Percentiles rank a stretch among this genome's conserved stretches.
These are phyloP conservation scores for Torymus texanus DNA, from an alignment of 2,888 invertebrate species.

Conservation along the genomic window DNA sequence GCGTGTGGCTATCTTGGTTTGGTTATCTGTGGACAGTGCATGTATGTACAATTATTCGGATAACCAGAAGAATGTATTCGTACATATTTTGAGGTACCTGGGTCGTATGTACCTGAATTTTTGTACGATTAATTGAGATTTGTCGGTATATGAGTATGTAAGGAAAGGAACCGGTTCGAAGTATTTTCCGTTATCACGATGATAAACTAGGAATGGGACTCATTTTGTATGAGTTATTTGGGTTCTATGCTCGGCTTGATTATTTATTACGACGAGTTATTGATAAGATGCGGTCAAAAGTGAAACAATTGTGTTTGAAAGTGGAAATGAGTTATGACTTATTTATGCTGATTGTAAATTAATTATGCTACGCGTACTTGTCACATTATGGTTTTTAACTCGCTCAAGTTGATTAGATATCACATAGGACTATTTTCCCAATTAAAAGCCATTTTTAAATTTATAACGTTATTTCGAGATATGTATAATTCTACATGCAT, in stretches of 20 bases:
- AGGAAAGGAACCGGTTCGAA: conserved; percentile 28
- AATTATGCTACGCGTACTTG: too few relatives aligned
- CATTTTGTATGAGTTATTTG: conserved; percentile 29
- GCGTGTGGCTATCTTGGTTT: background rate
- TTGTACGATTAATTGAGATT: conserved; percentile 42
- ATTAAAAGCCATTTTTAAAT: too few relatives aligned
- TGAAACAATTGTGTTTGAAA: conserved; percentile 31
- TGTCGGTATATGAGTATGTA: conserved; percentile 3
- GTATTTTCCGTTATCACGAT: conserved; percentile 32
- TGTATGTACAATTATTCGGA: conserved; percentile 23
- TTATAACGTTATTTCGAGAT: too few relatives aligned
- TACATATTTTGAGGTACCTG: conserved; percentile 21
- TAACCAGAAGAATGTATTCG: conserved; percentile 24
- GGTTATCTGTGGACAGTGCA: background rate
- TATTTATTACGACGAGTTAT: conserved; percentile 39
- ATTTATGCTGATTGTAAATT: conserved; percentile 11
- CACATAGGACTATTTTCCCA: too few relatives aligned
- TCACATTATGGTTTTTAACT: too few relatives aligned
- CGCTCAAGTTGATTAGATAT: too few relatives aligned
- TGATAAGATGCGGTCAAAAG: conserved; percentile 34
- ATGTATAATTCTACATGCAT: too few relatives aligned
- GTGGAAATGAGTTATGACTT: background rate
- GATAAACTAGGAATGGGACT: conserved; percentile 43
- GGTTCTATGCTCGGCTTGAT: conserved; percentile 26
- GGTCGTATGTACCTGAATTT: conserved; percentile 10